Percentiles rank a stretch among this genome's conserved stretches.
Conservation (phyloP, 2,888 invertebrate species). For the Athetis lepigone region DNA sequence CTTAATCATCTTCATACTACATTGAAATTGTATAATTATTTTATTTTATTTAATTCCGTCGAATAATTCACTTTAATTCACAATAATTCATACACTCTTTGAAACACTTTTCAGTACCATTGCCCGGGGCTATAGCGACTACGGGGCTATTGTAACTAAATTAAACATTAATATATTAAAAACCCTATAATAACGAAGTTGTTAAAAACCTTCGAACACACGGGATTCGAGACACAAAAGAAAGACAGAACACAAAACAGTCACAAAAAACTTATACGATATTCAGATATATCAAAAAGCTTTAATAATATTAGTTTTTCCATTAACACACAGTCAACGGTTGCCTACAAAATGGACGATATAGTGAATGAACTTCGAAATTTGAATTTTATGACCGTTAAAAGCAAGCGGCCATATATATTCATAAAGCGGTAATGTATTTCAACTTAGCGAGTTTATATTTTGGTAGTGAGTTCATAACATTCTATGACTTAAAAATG, state of each 20-base stretch:
- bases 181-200: too few relatives aligned
- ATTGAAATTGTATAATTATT: too few relatives aligned
- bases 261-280: neutral
- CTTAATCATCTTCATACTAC: too few relatives aligned
- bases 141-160: too few relatives aligned
- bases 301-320: conserved; percentile 50
- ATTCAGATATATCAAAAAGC: conserved; percentile 34
- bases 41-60: too few relatives aligned
- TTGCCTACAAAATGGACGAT: conserved; percentile 41
- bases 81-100: too few relatives aligned
- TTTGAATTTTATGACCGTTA: conserved; percentile 49
- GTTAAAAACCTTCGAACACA: too few relatives aligned
- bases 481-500: conserved; percentile 27
- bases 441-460: conserved; percentile 47
- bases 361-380: conserved; percentile 44
- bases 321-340: conserved; percentile 22
- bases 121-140: too few relatives aligned
- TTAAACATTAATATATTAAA: too few relatives aligned
- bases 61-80: too few relatives aligned
- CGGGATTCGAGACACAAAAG: too few relatives aligned
- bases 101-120: too few relatives aligned
- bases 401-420: conserved; percentile 53
- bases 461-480: conserved; percentile 38
- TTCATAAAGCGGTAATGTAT: conserved; percentile 56
- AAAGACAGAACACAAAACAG: neutral